Evolutionary conservation across 2,113 vertebrate genomes (phyloP).

Genomic region (Silurus asotus): DNA sequence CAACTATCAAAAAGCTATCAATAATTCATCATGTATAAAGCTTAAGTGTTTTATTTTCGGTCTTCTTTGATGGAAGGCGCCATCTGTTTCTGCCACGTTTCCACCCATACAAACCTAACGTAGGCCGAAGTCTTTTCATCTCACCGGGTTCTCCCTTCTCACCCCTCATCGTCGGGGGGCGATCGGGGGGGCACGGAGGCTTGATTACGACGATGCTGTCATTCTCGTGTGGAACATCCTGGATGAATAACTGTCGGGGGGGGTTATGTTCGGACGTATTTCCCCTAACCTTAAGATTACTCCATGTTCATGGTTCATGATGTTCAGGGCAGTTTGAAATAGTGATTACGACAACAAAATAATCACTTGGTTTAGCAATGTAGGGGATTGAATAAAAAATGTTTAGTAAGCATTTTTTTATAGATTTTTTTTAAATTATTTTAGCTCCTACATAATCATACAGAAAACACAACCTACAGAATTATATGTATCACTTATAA

Average conservation of each 20-base stretch:
- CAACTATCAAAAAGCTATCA: slow-evolving; percentile 8
- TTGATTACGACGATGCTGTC: slow-evolving; percentile 28
- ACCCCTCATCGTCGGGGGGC: slow-evolving; percentile 8
- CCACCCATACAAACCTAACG: slow-evolving; percentile 56
- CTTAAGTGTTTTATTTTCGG: slow-evolving; percentile 20
- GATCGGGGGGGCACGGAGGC: background rate
- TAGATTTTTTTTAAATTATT: no score
- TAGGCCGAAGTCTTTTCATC: slow-evolving; percentile 65
- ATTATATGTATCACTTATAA: no score
- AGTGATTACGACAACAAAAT: background rate
- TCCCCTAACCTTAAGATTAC: slow-evolving; percentile 46
- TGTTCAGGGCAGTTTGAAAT: no score
- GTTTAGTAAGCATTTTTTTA: no score
- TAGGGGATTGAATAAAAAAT: background rate
- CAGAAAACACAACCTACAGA: no score
- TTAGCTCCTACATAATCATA: no score
- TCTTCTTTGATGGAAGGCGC: slow-evolving; percentile 53
- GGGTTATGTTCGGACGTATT: slow-evolving; percentile 37
- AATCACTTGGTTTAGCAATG: background rate
- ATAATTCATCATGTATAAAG: slow-evolving; percentile 4
- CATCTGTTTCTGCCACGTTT: slow-evolving; percentile 62
- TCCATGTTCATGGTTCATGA: background rate
- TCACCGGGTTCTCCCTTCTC: slow-evolving; percentile 19
- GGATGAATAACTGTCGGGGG: slow-evolving; percentile 46
- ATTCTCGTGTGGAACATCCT: slow-evolving; percentile 56